A percentile compares a stretch with the other conserved stretches of the same genome.
Conservation (phyloP, 2,797 vertebrate species). For the Lepilemur ruficaudatus region DNA sequence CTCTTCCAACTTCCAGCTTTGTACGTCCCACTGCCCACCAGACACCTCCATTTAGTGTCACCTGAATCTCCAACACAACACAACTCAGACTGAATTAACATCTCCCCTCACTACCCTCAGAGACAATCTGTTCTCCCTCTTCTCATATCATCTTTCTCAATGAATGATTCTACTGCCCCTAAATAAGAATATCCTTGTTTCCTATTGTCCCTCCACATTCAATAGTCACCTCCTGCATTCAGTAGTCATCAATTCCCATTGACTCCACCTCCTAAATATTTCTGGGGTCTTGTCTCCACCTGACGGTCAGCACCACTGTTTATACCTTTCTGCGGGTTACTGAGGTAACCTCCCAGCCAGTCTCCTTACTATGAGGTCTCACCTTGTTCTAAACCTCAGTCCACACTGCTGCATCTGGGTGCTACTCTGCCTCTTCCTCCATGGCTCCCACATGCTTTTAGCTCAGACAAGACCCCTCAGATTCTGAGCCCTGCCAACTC, state of each 20-base stretch:
- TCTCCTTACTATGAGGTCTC: not conserved
- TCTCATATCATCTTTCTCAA: not conserved
- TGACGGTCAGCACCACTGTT: not conserved
- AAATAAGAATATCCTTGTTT: not conserved
- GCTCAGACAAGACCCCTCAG: not conserved
- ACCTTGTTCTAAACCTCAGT: not conserved
- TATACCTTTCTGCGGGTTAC: not conserved
- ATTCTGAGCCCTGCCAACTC: too few species aligned
- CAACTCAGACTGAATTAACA: not conserved
- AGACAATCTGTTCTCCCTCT: not conserved
- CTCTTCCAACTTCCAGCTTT: not conserved
- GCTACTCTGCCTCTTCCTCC: not conserved
- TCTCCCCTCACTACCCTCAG: not conserved
- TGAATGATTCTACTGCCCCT: not conserved
- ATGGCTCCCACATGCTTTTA: not conserved
- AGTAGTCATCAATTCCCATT: not conserved
- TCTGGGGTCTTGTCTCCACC: not conserved
- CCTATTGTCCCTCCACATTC: not conserved
- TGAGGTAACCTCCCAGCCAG: not conserved
- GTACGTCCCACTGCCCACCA: not conserved
- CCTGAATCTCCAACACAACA: not conserved
- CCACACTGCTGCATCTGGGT: not conserved
- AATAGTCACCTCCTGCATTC: not conserved
- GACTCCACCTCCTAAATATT: not conserved
- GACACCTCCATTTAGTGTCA: too few species aligned